Evolutionary conservation across 2,888 invertebrate genomes (phyloP).

Genomic region (Merodon equestris): DNA sequence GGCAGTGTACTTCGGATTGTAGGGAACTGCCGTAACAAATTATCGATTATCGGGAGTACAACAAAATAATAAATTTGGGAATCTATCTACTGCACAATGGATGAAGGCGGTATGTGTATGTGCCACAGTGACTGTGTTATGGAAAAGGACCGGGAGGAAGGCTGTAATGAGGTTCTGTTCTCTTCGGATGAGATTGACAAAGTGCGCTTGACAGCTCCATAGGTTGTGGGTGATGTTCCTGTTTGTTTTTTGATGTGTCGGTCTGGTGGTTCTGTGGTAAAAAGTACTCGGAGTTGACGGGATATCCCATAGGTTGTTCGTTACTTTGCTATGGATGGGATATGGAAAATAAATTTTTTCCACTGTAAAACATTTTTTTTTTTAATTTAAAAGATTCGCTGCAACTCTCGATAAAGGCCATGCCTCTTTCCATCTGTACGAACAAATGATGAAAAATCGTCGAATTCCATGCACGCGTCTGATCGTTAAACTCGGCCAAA

Average conservation of each 20-base stretch:
- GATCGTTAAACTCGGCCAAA: too few relatives aligned
- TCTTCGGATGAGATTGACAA: slow-evolving; percentile 45
- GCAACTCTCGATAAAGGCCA: too few relatives aligned
- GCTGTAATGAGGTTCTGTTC: slow-evolving; percentile 31
- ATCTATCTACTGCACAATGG: slow-evolving; percentile 25
- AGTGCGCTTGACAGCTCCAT: slow-evolving; percentile 53
- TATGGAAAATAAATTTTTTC: not conserved
- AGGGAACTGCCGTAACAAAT: slow-evolving; percentile 20
- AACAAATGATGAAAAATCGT: too few relatives aligned
- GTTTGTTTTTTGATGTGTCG: slow-evolving; percentile 2
- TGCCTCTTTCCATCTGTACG: too few relatives aligned
- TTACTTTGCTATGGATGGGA: slow-evolving; percentile 33
- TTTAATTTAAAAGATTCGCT: too few relatives aligned
- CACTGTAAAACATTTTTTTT: not conserved
- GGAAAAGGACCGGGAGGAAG: not conserved
- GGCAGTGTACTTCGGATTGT: not conserved
- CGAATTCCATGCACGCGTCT: too few relatives aligned
- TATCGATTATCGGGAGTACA: slow-evolving; percentile 50
- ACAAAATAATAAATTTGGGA: slow-evolving; percentile 44
- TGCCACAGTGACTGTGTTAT: too few relatives aligned
- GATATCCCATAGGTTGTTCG: slow-evolving; percentile 4
- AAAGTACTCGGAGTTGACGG: slow-evolving; percentile 32
- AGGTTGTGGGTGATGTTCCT: not conserved
- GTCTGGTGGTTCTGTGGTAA: not conserved
- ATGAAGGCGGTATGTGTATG: not conserved